phyloP scores from a whole-genome alignment of 2,888 invertebrate species.

The Schizotus pectinicornis region DNA sequence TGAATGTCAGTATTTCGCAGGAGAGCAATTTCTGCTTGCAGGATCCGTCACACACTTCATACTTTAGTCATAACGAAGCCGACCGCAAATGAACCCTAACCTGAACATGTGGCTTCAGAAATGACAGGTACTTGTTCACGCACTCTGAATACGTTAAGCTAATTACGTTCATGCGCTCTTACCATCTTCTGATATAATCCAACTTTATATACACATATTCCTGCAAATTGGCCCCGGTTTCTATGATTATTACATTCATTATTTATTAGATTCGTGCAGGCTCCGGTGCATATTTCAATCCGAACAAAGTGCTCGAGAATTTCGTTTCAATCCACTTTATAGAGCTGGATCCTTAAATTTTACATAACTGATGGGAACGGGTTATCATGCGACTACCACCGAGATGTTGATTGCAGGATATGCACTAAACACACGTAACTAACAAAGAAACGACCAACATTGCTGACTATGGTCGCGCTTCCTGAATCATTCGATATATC shows the following conservation, averaged over 20 bases:
- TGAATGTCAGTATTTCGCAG: no score
- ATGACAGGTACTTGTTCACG: conserved; percentile 41
- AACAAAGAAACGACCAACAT: conserved; percentile 2
- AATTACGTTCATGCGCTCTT: conserved; percentile 35
- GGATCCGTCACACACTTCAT: conserved; percentile 26
- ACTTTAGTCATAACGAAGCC: conserved; percentile 25
- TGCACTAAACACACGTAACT: not conserved
- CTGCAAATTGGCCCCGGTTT: conserved; percentile 39
- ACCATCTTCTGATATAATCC: conserved; percentile 29
- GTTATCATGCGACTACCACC: conserved; percentile 7
- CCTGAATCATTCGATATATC: conserved; percentile 16
- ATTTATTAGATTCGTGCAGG: conserved; percentile 35
- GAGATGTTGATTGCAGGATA: not conserved
- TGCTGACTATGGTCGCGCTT: not conserved
- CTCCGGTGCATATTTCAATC: conserved; percentile 27
- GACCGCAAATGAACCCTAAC: conserved; percentile 27
- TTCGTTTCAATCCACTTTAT: conserved; percentile 24
- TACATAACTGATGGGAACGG: conserved; percentile 9
- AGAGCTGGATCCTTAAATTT: conserved; percentile 8
- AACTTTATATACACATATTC: conserved; percentile 32
- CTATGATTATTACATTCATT: conserved; percentile 42
- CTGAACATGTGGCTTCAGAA: conserved; percentile 28
- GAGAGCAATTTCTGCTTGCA: not conserved
- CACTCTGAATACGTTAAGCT: conserved; percentile 39
- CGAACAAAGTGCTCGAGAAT: conserved; percentile 20